These are phyloP conservation scores for Formica exsecta DNA, from an alignment of 1,140 invertebrate genomes.

Conservation along the genomic window DNA sequence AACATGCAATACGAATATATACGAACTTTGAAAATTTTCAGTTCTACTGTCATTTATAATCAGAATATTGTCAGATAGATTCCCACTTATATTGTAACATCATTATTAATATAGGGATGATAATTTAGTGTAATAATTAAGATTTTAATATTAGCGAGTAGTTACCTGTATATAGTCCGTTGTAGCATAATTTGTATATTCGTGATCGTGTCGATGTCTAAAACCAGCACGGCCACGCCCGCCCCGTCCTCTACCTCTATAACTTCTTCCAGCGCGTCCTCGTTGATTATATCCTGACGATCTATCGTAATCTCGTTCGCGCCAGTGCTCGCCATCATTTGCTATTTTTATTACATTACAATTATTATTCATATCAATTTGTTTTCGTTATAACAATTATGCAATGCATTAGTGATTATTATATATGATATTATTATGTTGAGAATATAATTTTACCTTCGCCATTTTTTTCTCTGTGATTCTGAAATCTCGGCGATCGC, in stretches of 20 bases:
- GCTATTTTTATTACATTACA: slow-evolving; percentile 8
- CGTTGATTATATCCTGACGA: slow-evolving; percentile 78
- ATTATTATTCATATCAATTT: slow-evolving; percentile 16
- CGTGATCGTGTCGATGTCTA: slow-evolving; percentile 83
- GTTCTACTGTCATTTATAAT: slow-evolving; percentile 68
- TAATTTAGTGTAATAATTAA: neutral
- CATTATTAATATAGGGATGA: neutral
- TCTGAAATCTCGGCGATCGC: slow-evolving; percentile 84
- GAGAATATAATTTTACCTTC: slow-evolving; percentile 75
- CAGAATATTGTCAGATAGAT: slow-evolving; percentile 63
- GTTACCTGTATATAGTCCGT: slow-evolving; percentile 86
- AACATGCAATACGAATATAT: neutral
- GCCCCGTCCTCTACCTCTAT: slow-evolving; percentile 81
- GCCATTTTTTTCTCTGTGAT: slow-evolving; percentile 83
- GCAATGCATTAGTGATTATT: neutral
- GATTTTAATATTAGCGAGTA: neutral
- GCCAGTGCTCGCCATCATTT: slow-evolving; percentile 79
- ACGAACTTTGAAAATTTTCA: slow-evolving; percentile 65
- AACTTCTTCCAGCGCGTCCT: slow-evolving; percentile 79
- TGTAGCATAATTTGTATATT: slow-evolving; percentile 85
- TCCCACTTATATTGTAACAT: slow-evolving; percentile 42
- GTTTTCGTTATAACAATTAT: slow-evolving; percentile 7
- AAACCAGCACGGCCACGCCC: slow-evolving; percentile 77
- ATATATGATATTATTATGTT: neutral
- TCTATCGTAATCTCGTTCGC: slow-evolving; percentile 83